Evolutionary conservation across 2,113 vertebrate genomes (phyloP).

Genomic region (Galemys pyrenaicus): DNA sequence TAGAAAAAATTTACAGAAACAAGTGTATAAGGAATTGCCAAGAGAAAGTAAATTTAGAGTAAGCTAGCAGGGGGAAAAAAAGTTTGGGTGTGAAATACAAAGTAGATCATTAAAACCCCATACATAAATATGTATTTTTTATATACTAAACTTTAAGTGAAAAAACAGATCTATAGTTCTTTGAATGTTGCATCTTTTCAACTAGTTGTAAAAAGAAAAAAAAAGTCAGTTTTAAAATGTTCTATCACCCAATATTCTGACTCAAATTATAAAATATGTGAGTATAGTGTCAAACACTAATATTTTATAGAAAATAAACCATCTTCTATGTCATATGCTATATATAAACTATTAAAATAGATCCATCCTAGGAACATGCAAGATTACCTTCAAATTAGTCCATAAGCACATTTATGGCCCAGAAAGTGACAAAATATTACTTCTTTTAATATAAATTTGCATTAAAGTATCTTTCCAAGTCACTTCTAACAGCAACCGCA

Average conservation of each 20-base stretch:
- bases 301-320: not conserved
- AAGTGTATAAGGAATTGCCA: not conserved
- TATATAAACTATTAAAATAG: not conserved
- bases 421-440: not conserved
- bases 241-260: not conserved
- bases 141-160: not conserved
- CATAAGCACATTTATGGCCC: not conserved
- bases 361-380: not conserved
- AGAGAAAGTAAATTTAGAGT: not conserved
- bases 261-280: not conserved
- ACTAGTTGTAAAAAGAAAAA: not conserved
- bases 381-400: conserved; percentile 21
- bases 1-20: conserved; percentile 20
- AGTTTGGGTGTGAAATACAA: not conserved
- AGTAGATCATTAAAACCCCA: not conserved
- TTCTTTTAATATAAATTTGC: not conserved
- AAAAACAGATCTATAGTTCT: not conserved
- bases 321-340: not conserved
- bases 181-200: not conserved
- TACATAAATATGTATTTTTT: not conserved
- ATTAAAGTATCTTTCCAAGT: not conserved
- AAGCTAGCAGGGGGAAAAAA: not conserved
- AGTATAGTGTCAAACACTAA: not conserved
- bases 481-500: not conserved
- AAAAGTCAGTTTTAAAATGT: conserved; percentile 2